These are phyloP conservation scores for Zygogramma bicolorata DNA, from an alignment of 2,888 invertebrate genomes.

Conservation along the genomic window DNA sequence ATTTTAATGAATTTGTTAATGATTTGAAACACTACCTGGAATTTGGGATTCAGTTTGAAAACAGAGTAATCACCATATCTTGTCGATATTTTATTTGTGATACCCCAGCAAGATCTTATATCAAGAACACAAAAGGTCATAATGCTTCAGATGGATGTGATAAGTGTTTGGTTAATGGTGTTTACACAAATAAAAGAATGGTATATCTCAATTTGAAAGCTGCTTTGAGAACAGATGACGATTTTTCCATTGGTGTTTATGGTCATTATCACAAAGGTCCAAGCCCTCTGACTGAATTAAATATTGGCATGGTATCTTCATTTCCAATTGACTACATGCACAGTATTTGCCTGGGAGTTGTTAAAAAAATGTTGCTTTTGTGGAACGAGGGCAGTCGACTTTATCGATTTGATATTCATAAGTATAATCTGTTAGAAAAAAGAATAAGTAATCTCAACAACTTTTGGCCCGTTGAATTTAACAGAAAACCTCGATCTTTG, in stretches of 20 bases:
- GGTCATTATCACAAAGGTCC: too few species aligned
- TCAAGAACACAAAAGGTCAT: conserved; percentile 41
- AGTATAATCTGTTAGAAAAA: too few species aligned
- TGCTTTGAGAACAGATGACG: conserved; percentile 35
- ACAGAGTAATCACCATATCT: conserved; percentile 9
- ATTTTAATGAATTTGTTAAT: conserved; percentile 28
- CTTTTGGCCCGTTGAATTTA: too few species aligned
- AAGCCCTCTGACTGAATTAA: too few species aligned
- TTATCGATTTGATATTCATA: too few species aligned
- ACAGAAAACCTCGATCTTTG: too few species aligned
- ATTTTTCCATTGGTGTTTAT: conserved; percentile 26
- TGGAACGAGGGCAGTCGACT: too few species aligned
- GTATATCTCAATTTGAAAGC: conserved; percentile 40
- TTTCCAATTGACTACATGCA: too few species aligned
- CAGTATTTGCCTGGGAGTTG: too few species aligned
- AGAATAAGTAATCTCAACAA: too few species aligned
- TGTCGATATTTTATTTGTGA: conserved; percentile 36
- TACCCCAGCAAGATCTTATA: conserved; percentile 36
- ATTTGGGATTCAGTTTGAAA: conserved; percentile 20
- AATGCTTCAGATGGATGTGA: conserved; percentile 47
- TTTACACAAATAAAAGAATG: conserved; percentile 37
- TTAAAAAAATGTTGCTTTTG: too few species aligned
- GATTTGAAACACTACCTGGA: conserved; percentile 22
- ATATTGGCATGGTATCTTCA: too few species aligned
- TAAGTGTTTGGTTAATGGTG: conserved; percentile 42